A percentile compares a stretch with the other conserved stretches of the same genome.
These are phyloP conservation scores for Grus americana DNA, from an alignment of 2,113 vertebrate genomes.

Conservation along the genomic window DNA sequence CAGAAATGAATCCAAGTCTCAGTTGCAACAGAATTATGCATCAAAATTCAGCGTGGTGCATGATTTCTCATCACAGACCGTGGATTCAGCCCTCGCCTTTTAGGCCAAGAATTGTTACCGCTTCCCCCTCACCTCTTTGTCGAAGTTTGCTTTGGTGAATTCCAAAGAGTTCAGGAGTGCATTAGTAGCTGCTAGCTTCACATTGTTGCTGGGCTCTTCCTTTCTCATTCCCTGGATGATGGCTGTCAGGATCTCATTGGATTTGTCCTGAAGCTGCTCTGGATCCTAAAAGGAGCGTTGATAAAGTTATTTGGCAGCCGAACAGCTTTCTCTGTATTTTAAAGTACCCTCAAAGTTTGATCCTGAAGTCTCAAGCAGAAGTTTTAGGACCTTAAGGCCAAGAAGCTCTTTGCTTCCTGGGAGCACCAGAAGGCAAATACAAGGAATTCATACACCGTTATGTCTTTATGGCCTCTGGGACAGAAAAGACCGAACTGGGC, in stretches of 20 bases:
- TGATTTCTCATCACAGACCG: constrained; percentile 53
- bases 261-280: constrained; percentile 97
- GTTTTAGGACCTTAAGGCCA: background rate
- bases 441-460: background rate
- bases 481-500: background rate
- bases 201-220: constrained; percentile 98
- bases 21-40: background rate
- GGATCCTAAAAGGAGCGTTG: constrained; percentile 82
- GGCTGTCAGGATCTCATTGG: constrained; percentile 97
- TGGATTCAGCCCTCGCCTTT: background rate
- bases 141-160: constrained; percentile 98
- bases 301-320: background rate
- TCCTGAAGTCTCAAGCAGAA: background rate
- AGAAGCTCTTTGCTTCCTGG: background rate
- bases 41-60: constrained; percentile 68
- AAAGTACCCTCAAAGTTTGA: background rate
- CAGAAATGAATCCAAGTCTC: constrained; percentile 15
- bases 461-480: background rate
- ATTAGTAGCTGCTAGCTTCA: constrained; percentile 96
- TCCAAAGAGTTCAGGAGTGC: constrained; percentile 98
- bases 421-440: background rate
- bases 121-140: constrained; percentile 88
- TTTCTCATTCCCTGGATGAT: constrained; percentile 99
- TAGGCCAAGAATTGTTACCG: background rate
- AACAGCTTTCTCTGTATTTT: rapidly evolving